Evolutionary conservation across 2,797 vertebrate genomes (phyloP), one percentile per base, ranked within the genome.

Genomic region (Hemibagrus guttatus): DNA sequence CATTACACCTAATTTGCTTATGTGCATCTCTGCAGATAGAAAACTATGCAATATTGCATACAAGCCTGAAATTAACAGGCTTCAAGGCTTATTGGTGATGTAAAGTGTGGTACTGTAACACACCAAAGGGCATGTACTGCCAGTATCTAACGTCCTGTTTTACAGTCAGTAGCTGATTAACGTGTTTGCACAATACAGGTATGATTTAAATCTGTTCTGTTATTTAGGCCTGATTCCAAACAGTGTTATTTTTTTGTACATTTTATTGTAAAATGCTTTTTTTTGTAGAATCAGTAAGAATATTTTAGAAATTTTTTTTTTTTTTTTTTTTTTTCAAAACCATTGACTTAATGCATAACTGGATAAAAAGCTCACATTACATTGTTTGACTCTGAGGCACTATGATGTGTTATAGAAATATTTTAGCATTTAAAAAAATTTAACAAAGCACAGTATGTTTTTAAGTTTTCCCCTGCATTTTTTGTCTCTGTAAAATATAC

Each of bases 191-290:
- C 90, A 91, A 88, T 88, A 84, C 85, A 83, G 88, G 84, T 86
- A 89, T 84, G 84, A 88, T 87, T 83, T 89, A 76, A 89, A 63
- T 90, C 88, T 90, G 87, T 89, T 90, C 84, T 89, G 89, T 92
- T 76, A 87, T 56, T 87, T 86, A 88, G 85, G 90, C 69, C 81
- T 90, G 87, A 90, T 88, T 85, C 92, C 87, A 90, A 89, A 88
- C 92, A 92, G 91, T 92, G 91, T 92, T 92, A 92, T 90, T 91
- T 90, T 86, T 91, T 92, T 91, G 88, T 92, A 89, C 78, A 89
- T 91, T 91, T 89, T 90, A 89, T 86, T 90, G 85, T 91, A 90
- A 90, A 90, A 84, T 89, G 81, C 86, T 89, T 90, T 91, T 91
- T 92, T 49, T 49, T 92, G 89, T 92, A 92, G 90, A 87, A 72